Base-by-base conservation (phyloP, 2,113 vertebrate genomes). In the Ia io region DNA sequence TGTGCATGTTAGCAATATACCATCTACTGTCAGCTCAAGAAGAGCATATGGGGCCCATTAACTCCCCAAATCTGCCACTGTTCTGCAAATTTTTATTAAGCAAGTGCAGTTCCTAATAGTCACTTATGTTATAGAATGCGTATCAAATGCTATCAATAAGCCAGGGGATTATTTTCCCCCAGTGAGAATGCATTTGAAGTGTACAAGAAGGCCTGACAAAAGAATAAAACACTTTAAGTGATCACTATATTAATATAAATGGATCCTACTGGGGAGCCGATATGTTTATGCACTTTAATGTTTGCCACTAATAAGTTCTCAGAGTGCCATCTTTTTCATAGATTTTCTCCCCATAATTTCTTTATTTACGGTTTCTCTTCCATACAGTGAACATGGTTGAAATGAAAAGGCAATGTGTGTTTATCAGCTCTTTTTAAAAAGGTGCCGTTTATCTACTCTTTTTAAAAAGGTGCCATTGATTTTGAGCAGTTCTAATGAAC, bases 1-100 rank as follows among this genome's bases (percentile, higher is more conserved):
- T 96, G 23, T 96, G 91, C 90, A n/a, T 77, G 91, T 97, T 97
- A 97, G 89, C 96, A 96, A 84, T 97, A 97, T 42, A 97, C 95
- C 37, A 63, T 98, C 82, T 95, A 96, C 95, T 86, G 47, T 96
- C 86, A 91, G 94, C 80, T 42, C 73, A 78, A 80, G 93, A 95
- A 74, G 93, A 95, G 93, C 97, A 96, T 97, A 84, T 98, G 96
- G 95, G 89, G 88, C 77, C 96, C 97, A 96, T 96, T 98, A 96
- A 86, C 88, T 87, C 95, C 74, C 91, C 59, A 93, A 70, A 96
- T 96, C 77, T 95, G 93, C 95, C 85, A 93, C 95, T 91, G 87
- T 96, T 97, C 59, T 97, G 90, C 73, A 7, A 93, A 90, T 71
- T 98, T 97, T 95, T 97, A 95, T 97, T 97, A 95, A 97, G 88